phyloP scores from a whole-genome alignment of 2,797 vertebrate species.

The Zalophus californianus region DNA sequence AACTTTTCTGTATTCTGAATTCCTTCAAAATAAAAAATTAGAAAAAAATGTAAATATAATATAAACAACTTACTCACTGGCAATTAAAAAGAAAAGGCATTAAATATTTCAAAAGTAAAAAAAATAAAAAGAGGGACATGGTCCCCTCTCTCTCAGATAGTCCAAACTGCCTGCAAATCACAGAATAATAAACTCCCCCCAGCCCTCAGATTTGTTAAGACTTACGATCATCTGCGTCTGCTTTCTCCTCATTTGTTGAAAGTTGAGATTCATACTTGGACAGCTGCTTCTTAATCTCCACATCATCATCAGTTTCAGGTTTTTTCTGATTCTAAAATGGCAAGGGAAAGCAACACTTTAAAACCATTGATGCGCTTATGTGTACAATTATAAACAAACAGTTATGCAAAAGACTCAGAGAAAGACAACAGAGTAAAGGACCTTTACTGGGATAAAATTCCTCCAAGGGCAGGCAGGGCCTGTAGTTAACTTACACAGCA shows the following conservation, averaged over 20 bases:
- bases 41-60: background rate
- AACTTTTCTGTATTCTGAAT: background rate
- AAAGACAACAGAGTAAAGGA: background rate
- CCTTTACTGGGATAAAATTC: background rate
- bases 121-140: background rate
- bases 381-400: constrained; percentile 59
- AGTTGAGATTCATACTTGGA: constrained; percentile 86
- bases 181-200: background rate
- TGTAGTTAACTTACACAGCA: background rate
- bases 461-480: background rate
- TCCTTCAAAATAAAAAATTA: background rate
- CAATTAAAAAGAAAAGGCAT: background rate
- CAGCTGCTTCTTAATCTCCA: constrained; percentile 92
- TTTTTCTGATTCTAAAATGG: constrained; percentile 92
- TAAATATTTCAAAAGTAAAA: background rate
- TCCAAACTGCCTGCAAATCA: background rate
- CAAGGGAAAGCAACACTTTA: constrained; percentile 71
- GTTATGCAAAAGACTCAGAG: constrained; percentile 60
- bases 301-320: constrained; percentile 90
- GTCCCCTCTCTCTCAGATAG: background rate
- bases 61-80: background rate
- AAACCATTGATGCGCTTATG: constrained; percentile 15
- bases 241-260: constrained; percentile 91
- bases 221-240: constrained; percentile 92
- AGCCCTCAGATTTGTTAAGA: constrained; percentile 60